phyloP scores from a whole-genome alignment of 92 coral and sea anemone genomes.

The Epizoanthus rinbou region DNA sequence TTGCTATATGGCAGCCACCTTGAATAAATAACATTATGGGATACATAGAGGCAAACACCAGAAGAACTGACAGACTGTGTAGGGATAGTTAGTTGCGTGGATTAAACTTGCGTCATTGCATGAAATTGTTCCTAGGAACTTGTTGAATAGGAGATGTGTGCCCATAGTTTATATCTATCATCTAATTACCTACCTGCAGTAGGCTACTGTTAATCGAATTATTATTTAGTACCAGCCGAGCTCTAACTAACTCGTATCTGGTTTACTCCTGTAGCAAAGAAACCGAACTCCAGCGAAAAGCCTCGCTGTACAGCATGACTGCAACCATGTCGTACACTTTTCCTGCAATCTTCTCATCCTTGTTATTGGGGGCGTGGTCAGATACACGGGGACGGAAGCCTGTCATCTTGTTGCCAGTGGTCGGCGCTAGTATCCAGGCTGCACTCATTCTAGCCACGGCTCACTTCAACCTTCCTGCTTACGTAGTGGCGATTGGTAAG shows the following conservation, averaged over 20 bases:
- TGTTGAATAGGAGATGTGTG: too few species aligned
- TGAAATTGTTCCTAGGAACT: too few species aligned
- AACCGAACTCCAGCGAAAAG: constrained; percentile 47
- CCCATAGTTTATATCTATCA: too few species aligned
- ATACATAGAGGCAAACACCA: too few species aligned
- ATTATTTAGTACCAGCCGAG: not conserved
- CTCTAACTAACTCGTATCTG: not conserved
- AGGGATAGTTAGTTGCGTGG: too few species aligned
- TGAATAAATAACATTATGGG: too few species aligned
- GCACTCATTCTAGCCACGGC: constrained; percentile 41
- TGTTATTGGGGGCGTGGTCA: constrained; percentile 58
- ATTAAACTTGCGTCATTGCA: too few species aligned
- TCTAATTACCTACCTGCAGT: too few species aligned
- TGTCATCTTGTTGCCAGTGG: constrained; percentile 42
- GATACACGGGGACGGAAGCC: constrained; percentile 56
- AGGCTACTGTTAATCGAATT: too few species aligned
- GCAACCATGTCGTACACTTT: constrained; percentile 51
- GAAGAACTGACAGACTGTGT: too few species aligned
- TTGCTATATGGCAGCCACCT: too few species aligned
- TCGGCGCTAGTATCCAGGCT: constrained; percentile 47
- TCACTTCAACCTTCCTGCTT: constrained; percentile 45
- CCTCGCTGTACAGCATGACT: constrained; percentile 48
- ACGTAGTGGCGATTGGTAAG: constrained; percentile 55
- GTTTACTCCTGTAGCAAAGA: constrained; percentile 1
- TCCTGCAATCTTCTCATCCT: constrained; percentile 57